phyloP scores from a whole-genome alignment of 2,797 vertebrate genomes.

The Scyliorhinus canicula region DNA sequence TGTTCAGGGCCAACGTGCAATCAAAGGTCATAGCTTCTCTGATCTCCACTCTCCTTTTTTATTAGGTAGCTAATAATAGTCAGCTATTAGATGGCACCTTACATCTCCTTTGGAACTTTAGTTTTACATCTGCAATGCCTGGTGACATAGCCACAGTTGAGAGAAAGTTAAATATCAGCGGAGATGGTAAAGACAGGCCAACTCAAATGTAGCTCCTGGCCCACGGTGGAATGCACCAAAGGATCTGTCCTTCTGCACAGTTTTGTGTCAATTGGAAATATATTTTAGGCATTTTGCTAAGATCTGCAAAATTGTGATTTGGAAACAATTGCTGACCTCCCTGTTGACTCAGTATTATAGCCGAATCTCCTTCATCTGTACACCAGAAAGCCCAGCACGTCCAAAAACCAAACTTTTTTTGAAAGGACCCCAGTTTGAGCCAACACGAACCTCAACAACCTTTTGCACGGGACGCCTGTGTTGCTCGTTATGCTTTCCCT shows the following conservation, averaged over 20 bases:
- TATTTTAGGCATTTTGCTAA: background rate
- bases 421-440: too few species aligned
- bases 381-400: too few species aligned
- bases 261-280: background rate
- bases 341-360: background rate
- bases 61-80: background rate
- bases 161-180: background rate
- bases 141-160: background rate
- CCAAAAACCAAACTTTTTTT: too few species aligned
- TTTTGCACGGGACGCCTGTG: too few species aligned
- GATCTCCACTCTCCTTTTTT: background rate
- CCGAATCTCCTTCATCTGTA: too few species aligned
- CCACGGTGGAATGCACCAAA: background rate
- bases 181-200: background rate
- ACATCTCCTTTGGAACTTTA: background rate
- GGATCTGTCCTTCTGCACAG: background rate
- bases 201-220: too few species aligned
- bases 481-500: too few species aligned
- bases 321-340: background rate
- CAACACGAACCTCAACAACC: too few species aligned
- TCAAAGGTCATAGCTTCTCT: background rate
- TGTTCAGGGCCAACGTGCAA: background rate
- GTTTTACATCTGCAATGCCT: background rate
- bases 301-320: background rate
- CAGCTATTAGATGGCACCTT: background rate